Evolutionary conservation across 2,888 invertebrate genomes (phyloP).

Genomic region (Caenorhabditis sp.): DNA sequence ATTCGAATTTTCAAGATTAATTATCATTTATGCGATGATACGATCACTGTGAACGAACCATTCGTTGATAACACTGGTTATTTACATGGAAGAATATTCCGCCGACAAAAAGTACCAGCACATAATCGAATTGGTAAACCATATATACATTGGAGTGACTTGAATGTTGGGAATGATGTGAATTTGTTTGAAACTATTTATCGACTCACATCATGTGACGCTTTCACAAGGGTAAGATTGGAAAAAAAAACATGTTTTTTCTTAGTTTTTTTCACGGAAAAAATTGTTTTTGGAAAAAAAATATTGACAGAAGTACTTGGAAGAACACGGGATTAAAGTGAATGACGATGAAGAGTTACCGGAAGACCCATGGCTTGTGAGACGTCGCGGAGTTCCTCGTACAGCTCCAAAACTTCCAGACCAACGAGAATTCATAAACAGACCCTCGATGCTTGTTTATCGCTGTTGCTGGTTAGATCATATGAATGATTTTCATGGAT

Average conservation of each 20-base stretch:
- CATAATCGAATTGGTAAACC: conserved; percentile 34
- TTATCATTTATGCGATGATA: conserved; percentile 47
- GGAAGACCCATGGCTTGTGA: conserved; percentile 48
- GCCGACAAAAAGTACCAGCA: conserved; percentile 46
- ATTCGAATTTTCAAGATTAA: conserved; percentile 47
- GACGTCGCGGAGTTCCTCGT: conserved; percentile 25
- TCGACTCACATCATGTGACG: conserved; percentile 44
- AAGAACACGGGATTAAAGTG: conserved; percentile 49
- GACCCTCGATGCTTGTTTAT: conserved; percentile 42
- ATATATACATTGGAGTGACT: conserved; percentile 52
- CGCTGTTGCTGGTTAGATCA: conserved; percentile 52
- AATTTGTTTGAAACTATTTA: conserved; percentile 50
- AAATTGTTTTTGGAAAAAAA: background rate
- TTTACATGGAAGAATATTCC: conserved; percentile 41
- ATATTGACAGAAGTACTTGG: conserved; percentile 42
- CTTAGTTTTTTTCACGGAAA: too few species aligned
- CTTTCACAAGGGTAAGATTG: conserved; percentile 32
- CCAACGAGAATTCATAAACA: conserved; percentile 42
- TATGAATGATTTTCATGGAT: conserved; percentile 47
- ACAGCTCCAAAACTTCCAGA: conserved; percentile 39
- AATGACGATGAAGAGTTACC: conserved; percentile 47
- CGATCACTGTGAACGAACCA: conserved; percentile 46
- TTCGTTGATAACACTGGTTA: conserved; percentile 47
- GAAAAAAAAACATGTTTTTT: background rate
- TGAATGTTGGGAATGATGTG: conserved; percentile 49